Percentiles rank a stretch among this genome's conserved stretches.
phyloP scores from a whole-genome alignment of 2,113 vertebrate genomes.

The Neopipo cinnamomea region DNA sequence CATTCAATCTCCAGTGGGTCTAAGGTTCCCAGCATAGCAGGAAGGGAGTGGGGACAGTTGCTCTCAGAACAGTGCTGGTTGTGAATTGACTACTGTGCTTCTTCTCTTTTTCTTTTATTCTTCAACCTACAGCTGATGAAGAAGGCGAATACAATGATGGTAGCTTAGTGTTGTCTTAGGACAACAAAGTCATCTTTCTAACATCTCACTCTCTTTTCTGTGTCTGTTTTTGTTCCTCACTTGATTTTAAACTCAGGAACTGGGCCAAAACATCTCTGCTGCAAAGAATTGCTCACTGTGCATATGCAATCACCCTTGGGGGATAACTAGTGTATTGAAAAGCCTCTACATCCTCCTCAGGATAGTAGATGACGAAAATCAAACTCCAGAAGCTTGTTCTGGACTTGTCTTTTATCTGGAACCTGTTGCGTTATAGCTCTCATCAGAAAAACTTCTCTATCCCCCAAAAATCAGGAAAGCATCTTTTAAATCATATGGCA shows the following conservation, averaged over 20 bases:
- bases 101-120: constrained; percentile 44
- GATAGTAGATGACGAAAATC: not conserved
- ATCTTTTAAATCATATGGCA: not conserved
- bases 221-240: constrained; percentile 11
- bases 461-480: not conserved
- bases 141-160: constrained; percentile 45
- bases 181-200: constrained; percentile 24
- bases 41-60: not conserved
- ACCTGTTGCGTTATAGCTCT: not conserved
- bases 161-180: constrained; percentile 40
- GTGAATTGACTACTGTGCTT: constrained; percentile 9
- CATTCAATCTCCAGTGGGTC: not conserved
- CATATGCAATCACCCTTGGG: not conserved
- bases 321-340: not conserved
- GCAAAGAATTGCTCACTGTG: constrained; percentile 4
- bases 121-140: constrained; percentile 45
- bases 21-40: not conserved
- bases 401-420: not conserved
- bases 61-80: not conserved
- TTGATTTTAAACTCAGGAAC: constrained; percentile 40
- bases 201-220: not conserved
- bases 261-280: constrained; percentile 56
- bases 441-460: not conserved
- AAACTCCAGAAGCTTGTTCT: not conserved
- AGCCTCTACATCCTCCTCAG: not conserved